Evolutionary conservation across 2,113 vertebrate genomes (phyloP), one percentile per base, ranked within the genome.

Genomic region (Corydoras sp.): DNA sequence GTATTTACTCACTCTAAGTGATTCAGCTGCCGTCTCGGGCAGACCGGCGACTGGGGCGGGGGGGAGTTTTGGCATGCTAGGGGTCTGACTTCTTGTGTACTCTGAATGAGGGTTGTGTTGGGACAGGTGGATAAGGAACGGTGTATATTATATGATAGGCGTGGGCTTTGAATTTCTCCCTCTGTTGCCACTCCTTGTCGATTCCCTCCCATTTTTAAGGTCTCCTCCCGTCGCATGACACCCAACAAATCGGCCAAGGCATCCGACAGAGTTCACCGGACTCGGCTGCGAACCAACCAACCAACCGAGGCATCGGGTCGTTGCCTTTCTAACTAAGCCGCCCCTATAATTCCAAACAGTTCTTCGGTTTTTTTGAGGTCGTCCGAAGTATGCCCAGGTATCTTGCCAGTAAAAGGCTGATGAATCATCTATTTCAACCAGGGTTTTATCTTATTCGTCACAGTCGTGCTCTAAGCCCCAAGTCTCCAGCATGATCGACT

Each of bases 401-500:
- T 62, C 64, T 32, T 35, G 62, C 51, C 30, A 66, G 31, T 48
- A 75, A 66, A 55, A n/a, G 62, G n/a, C 32, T 10, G 30, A 43
- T 76, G 62, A 71, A 60, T 68, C 62, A 61, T 32, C 6, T 3
- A 31, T 30, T 53, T 65, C 48, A 62, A 29, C 63, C 1, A 50
- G 61, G 63, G 35, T 13, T 64, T 69, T 69, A 29, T 77, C 61
- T 75, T 9, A 55, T 58, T 73, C 54, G 64, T 69, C 70, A n/a
- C 4, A 18, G 5, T 50, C 51, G 30, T 49, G 53, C 48, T 30
- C 30, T 56, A 69, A 69, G 55, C 54, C 62, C 61, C 7, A 13
- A 72, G 53, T 60, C 29, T 58, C 30, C 29, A 29, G 59, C 62
- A 8, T 29, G 9, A 32, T 50, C 13, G 62, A 51, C 56, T 74